Conservation (phyloP, 2,888 invertebrate species). For the Drosophila nigricruria region DNA sequence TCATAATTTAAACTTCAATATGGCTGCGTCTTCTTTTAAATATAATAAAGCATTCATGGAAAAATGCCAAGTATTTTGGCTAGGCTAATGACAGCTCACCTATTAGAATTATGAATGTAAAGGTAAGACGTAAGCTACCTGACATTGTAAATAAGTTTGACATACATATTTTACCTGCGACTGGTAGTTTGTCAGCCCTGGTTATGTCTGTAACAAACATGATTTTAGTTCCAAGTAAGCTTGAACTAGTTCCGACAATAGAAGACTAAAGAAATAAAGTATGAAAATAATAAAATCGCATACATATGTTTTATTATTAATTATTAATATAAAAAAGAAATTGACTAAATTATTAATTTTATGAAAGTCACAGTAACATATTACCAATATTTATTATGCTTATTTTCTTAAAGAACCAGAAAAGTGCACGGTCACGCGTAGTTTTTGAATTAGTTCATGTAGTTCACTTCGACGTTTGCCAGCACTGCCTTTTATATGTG, state of each 20-base stretch:
- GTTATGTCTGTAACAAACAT: neutral
- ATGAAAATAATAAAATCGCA: too few relatives aligned
- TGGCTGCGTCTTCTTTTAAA: neutral
- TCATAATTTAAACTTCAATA: neutral
- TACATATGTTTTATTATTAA: too few relatives aligned
- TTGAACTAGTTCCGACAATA: neutral
- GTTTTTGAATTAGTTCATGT: constrained; percentile 1
- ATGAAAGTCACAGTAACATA: neutral
- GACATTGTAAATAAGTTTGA: neutral
- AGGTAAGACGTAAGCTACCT: neutral
- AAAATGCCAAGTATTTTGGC: neutral
- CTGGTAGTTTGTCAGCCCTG: neutral
- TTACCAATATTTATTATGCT: neutral
- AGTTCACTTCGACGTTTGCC: constrained; percentile 4
- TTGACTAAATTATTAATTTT: neutral
- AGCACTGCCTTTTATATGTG: constrained; percentile 25
- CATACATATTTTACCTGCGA: neutral
- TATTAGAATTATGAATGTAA: neutral
- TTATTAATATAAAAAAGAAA: too few relatives aligned
- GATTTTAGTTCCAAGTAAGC: neutral
- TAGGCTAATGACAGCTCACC: neutral
- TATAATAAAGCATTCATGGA: neutral
- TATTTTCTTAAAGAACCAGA: neutral
- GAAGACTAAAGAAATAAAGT: neutral
- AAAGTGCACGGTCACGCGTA: neutral